Evolutionary conservation across 1,140 invertebrate species (phyloP), one percentile per base, ranked within the genome.

Genomic region (Cyclargus thomasi): DNA sequence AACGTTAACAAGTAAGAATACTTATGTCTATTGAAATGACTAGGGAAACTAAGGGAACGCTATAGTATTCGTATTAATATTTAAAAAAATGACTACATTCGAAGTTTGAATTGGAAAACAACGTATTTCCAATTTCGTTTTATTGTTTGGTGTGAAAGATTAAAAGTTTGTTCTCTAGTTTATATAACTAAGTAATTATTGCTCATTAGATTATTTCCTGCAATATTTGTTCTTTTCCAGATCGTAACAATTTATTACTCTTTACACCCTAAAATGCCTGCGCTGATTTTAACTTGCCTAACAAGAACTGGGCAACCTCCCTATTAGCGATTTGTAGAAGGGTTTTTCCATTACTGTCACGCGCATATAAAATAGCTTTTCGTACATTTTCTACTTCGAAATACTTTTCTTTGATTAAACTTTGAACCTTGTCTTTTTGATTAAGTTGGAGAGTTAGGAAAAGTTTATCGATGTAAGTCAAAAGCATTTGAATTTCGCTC

Each of bases 391-490:
- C 20, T 10, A 21, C 18, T 59, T 20, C n/a, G 18, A 59, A 59
- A 20, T 20, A 20, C 18, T 59, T 59, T 59, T 59, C 55, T 1
- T 59, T 59, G 3, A 59, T 20, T 59, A 59, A 59, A 20, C 18
- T 18, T 59, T 59, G n/a, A 59, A 21, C 20, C 18, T 59, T 21
- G 18, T 20, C 18, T 59, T 59, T 59, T 20, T 21, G 55, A 20
- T 59, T 59, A 20, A 59, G 55, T 2, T 59, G 18, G 0, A 59
- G 10, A 11, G 18, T 59, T 6, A 20, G 7, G 20, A 59, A 59
- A 18, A 59, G 17, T 21, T 10, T 59, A 59, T 59, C 20, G 18
- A 59, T 59, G 11, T 59, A 59, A 59, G 20, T 20, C 55, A 59
- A 59, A 20, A 59, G 20, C 10, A 20, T 20, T 21, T 59, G n/a